Evolutionary conservation across 2,797 vertebrate species (phyloP).

Genomic region (Pangasius djambal): DNA sequence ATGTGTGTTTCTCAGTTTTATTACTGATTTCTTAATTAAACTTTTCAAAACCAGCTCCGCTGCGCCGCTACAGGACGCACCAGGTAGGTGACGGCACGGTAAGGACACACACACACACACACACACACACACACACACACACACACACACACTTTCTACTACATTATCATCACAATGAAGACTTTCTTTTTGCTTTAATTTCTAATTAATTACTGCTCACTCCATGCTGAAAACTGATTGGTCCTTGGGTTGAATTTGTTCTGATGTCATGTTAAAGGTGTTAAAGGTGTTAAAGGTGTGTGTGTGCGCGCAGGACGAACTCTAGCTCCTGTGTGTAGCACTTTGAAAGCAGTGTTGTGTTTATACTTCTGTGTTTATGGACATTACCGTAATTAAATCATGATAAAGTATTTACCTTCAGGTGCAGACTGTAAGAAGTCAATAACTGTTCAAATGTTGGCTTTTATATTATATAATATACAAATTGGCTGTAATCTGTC

Average conservation of each 20-base stretch:
- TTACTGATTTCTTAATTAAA: constrained; percentile 2
- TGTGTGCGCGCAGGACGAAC: not conserved
- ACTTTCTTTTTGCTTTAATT: not conserved
- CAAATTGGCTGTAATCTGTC: not conserved
- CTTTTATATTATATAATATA: not conserved
- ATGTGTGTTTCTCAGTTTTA: not conserved
- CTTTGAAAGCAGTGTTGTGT: not conserved
- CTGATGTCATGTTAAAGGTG: not conserved
- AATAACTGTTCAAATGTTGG: not conserved
- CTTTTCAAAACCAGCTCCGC: constrained; percentile 10
- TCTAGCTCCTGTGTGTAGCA: not conserved
- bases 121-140: not conserved
- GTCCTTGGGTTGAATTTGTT: not conserved
- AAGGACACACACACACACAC: not conserved
- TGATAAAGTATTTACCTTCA: not conserved
- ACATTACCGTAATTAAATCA: too few species aligned
- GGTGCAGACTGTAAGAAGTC: not conserved
- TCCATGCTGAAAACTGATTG: not conserved
- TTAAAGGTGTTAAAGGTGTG: too few species aligned
- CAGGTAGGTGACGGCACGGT: constrained; percentile 34
- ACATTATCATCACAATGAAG: not conserved
- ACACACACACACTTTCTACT: not conserved
- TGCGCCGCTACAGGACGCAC: not conserved
- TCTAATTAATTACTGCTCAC: not conserved
- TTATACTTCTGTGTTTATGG: not conserved